A percentile compares a stretch with the other conserved stretches of the same genome.
phyloP scores from a whole-genome alignment of 2,888 invertebrate species.

The Habroteleia sp. region DNA sequence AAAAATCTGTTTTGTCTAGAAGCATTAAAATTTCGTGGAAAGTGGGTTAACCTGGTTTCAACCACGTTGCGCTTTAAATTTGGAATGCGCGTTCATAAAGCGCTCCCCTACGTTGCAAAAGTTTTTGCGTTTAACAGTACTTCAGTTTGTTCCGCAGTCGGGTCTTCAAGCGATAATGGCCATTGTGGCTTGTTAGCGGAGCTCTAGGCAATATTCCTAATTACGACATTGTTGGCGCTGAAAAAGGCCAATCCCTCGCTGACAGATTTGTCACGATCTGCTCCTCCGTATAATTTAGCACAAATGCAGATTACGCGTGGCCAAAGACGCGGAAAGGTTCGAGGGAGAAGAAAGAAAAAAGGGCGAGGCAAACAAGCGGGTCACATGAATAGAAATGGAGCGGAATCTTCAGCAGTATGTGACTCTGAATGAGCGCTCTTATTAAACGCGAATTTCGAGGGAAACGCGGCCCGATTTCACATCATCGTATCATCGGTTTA shows the following conservation, averaged over 20 bases:
- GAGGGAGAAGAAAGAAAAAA: not conserved
- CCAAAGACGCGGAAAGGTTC: conserved; percentile 1
- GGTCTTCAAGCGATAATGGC: conserved; percentile 15
- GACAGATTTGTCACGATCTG: conserved; percentile 24
- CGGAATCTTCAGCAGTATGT: conserved; percentile 19
- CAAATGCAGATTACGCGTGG: conserved; percentile 45
- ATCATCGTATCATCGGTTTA: not conserved
- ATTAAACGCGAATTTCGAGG: conserved; percentile 28
- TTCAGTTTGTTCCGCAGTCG: conserved; percentile 6
- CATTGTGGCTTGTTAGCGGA: conserved; percentile 16
- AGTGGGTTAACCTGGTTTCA: conserved; percentile 43
- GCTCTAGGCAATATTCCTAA: conserved; percentile 64
- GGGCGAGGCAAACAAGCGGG: conserved; percentile 2
- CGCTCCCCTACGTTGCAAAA: conserved; percentile 8
- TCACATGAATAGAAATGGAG: conserved; percentile 44
- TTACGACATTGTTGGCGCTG: conserved; percentile 65
- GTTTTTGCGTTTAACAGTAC: conserved; percentile 22
- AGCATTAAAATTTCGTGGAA: conserved; percentile 16
- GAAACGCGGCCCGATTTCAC: conserved; percentile 4
- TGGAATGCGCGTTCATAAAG: conserved; percentile 37
- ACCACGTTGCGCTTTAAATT: conserved; percentile 17
- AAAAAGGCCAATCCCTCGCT: conserved; percentile 7
- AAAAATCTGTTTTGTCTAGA: conserved; percentile 3
- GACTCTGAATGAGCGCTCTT: conserved; percentile 13
- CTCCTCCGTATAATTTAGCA: conserved; percentile 42